Conservation (phyloP, 2,113 vertebrate genomes). For the Carlito syrichta region DNA sequence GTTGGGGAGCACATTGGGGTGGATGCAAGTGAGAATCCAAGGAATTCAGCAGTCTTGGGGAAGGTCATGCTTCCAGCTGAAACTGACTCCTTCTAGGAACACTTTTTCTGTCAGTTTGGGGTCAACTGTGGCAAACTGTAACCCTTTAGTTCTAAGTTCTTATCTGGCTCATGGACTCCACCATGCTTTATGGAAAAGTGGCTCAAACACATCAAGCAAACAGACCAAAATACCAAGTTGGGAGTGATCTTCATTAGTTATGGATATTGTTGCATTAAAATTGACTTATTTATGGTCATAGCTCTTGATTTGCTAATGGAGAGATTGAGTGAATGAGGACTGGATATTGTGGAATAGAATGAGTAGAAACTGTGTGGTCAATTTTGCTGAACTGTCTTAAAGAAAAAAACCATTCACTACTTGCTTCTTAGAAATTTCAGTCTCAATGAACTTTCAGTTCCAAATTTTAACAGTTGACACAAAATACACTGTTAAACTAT, state of each 20-base stretch:
- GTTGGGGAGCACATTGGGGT: background rate
- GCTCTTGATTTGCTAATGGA: background rate
- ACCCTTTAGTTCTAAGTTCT: background rate
- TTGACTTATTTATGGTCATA: background rate
- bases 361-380: background rate
- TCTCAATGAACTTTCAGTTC: constrained; percentile 79
- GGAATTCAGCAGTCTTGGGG: background rate
- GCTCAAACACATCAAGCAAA: background rate
- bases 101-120: background rate
- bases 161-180: background rate
- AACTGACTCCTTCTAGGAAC: background rate
- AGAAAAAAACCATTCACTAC: constrained; percentile 76
- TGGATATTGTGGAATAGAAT: background rate
- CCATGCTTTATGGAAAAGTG: background rate
- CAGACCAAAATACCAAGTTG: background rate
- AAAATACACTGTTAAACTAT: constrained; percentile 85
- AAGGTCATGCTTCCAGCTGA: background rate
- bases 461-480: constrained; percentile 82
- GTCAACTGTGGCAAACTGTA: background rate
- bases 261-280: background rate
- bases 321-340: background rate
- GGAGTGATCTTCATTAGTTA: background rate
- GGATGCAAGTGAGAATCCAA: background rate
- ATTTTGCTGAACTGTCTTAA: constrained; percentile 45
- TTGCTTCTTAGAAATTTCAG: constrained; percentile 83